Evolutionary conservation across 64 coral and sea anemone species (phyloP), one percentile per base, ranked within the genome.

Genomic region (Montipora capricornis): DNA sequence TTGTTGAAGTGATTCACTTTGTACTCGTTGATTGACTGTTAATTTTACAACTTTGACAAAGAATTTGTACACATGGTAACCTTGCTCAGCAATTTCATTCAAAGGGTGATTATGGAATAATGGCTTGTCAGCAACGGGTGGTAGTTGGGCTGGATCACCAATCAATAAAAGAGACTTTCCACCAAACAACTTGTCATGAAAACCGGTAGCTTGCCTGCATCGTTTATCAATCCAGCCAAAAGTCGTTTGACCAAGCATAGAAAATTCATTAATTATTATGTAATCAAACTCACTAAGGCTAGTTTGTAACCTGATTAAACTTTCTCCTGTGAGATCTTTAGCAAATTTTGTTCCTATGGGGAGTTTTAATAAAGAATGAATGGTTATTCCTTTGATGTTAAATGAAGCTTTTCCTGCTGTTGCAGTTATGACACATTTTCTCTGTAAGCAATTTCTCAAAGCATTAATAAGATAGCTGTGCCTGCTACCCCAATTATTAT

Each of bases 321-420:
- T 29, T 89, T 89, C 20, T 29, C 87, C 87, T 55, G 70, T 75
- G 44, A 76, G 87, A 74, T 88, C 67, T 75, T 89, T 84, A 94
- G 81, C 81, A 70, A 83, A 83, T 82, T 83, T 94, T 76, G 53
- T 4, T 20, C 69, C 92, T 69, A 94, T 83, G 49, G 87, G 49
- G 76, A 93, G 77, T 71, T 93, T 60, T 60, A 93, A 75, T 49
- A 88, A 26, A 44, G 91, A 94, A 76, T 94, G 87, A 82, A 94
- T 94, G 58, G 92, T 89, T 83, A 83, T 50, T 71, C 92, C 92
- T 53, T 83, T 94, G 78, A 89, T 89, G 55, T 94, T 82, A 46
- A 82, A 94, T 80, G 93, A 71, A 77, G 92, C 84, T 61, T 82
- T 82, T 29, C 80, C 80, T 59, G 20, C 74, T 44, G 62, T 87